Evolutionary conservation across 1,140 invertebrate species (phyloP), one percentile per base, ranked within the genome.

Genomic region (Bombyx mori): DNA sequence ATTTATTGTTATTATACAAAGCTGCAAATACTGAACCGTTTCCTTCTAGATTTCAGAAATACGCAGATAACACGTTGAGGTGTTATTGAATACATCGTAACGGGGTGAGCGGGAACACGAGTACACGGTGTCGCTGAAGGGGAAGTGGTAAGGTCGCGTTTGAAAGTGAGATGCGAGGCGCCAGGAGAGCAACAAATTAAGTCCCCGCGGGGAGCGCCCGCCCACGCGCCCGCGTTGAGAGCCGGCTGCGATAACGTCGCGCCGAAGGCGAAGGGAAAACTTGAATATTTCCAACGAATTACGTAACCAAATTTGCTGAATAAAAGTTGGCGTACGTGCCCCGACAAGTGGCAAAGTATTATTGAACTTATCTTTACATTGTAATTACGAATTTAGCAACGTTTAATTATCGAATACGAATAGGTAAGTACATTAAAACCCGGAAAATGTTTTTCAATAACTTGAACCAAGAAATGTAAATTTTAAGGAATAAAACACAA

Each of bases 111-210:
- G 66, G 47, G 69, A 73, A 75, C 71, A 78, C 63, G 71, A 67
- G 48, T 73, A 75, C 69, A 69, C 62, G 57, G 66, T 66, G 73
- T 73, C 74, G 75, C 73, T 69, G 71, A 71, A 69, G 75, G 73
- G 75, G 71, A 82, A 82, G 82, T 86, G 76, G 80, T 73, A 75
- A 83, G 81, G 82, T 80, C 71, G 79, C 79, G 77, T 83, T 83
- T 86, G 82, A 81, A 86, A 86, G 77, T 80, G 83, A 86, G 82
- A 86, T 79, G 74, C 77, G 77, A 85, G 79, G 82, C 79, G 82
- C 83, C 83, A 81, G 75, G 83, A 86, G 83, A 86, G 82, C 82
- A 86, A 86, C 83, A 86, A 86, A 86, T 86, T 86, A 86, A 85
- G 79, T 81, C 82, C 79, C 81, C 68, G 81, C 73, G 73, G 80